Evolutionary conservation across 2,113 vertebrate species (phyloP).

Genomic region (Microcebus griseorufus): DNA sequence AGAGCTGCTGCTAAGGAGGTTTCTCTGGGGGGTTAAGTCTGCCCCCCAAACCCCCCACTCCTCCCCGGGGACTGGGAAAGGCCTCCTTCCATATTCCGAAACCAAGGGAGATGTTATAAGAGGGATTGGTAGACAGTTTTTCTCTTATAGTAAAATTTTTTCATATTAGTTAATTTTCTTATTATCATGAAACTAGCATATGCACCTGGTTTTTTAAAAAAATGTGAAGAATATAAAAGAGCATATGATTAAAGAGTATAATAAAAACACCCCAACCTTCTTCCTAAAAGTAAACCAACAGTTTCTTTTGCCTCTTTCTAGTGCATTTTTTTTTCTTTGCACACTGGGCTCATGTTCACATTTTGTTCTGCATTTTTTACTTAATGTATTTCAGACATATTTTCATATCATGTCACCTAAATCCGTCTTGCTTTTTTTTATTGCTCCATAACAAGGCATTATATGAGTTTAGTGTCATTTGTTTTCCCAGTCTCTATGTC

Average conservation of each 20-base stretch:
- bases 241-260: background rate
- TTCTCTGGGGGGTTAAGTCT: rapidly evolving
- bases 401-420: background rate
- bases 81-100: background rate
- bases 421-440: conserved; percentile 13
- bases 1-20: background rate
- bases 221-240: background rate
- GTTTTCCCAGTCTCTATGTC: background rate
- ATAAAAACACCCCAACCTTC: background rate
- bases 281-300: background rate
- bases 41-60: rapidly evolving
- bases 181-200: background rate
- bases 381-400: background rate
- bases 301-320: background rate
- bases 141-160: background rate
- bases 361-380: background rate
- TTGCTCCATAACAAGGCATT: background rate
- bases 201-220: background rate
- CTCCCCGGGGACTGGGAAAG: no score
- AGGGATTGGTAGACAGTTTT: background rate
- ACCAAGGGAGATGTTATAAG: background rate
- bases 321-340: background rate
- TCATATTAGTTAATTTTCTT: background rate
- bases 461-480: background rate
- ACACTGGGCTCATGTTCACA: background rate